phyloP scores from a whole-genome alignment of 2,888 invertebrate genomes.

The Lutraria lutraria region DNA sequence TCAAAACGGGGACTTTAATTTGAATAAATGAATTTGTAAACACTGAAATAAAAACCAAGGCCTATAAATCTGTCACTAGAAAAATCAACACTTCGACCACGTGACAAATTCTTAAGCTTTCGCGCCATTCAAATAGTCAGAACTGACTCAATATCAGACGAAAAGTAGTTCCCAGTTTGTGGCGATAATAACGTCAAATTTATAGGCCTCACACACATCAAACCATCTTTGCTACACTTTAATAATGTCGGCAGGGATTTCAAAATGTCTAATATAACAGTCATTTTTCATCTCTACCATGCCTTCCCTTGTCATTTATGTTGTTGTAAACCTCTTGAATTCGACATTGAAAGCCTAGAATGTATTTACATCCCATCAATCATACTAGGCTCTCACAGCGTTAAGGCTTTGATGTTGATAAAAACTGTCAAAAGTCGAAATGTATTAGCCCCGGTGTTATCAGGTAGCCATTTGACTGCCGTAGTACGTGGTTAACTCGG shows the following conservation, averaged over 20 bases:
- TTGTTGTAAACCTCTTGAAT: slow-evolving; percentile 70
- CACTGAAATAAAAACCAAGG: neutral
- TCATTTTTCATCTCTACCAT: slow-evolving; percentile 70
- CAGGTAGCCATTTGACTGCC: slow-evolving; percentile 71
- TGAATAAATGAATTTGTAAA: no score
- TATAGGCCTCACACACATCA: slow-evolving; percentile 66
- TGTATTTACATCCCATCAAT: slow-evolving; percentile 73
- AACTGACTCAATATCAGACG: slow-evolving; percentile 23
- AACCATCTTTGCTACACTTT: slow-evolving; percentile 69
- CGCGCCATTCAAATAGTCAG: slow-evolving; percentile 3
- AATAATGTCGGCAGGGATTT: slow-evolving; percentile 72
- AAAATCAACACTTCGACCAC: neutral
- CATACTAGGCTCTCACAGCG: slow-evolving; percentile 62
- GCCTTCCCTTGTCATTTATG: slow-evolving; percentile 68
- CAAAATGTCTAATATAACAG: slow-evolving; percentile 72
- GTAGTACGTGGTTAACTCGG: slow-evolving; percentile 63
- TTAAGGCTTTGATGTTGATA: slow-evolving; percentile 71
- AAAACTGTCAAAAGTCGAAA: slow-evolving; percentile 75
- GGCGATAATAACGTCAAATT: slow-evolving; percentile 68
- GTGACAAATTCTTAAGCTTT: neutral
- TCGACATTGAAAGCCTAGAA: slow-evolving; percentile 71
- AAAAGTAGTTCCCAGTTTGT: slow-evolving; percentile 71
- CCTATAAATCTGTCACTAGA: neutral
- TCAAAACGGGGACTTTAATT: no score
- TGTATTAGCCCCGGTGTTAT: slow-evolving; percentile 72